Base-by-base conservation (phyloP, 1,140 invertebrate species). In the Globodera ellingtonae region DNA sequence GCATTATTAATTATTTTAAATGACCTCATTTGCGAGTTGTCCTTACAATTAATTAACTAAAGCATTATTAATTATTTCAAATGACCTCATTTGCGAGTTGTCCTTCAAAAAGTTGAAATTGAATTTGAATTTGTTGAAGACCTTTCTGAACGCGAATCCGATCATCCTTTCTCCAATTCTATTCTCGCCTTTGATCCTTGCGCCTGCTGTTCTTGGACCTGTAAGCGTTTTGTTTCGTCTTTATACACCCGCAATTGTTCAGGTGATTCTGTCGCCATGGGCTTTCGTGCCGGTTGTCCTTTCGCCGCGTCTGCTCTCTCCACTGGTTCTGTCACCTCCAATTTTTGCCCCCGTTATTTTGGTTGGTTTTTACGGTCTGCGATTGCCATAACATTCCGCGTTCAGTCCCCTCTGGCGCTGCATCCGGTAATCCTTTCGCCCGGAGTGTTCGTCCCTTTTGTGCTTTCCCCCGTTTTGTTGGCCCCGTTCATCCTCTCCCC, bases 281-380 rank as follows among this genome's bases (percentile, higher is more conserved):
- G 18, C 88, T 3, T 85, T 88, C 44, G 79, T 85, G 21, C 86
- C 86, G 9, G 56, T 87, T 7, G 83, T 87, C 24, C 69, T 87
- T 35, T 82, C 84, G 13, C 86, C 86, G 70, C 82, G 86, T 74
- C 72, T 84, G 50, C 47, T 83, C 2, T 24, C 78, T 4, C 84
- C 84, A 0, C 50, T 82, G n/a, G 72, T 82, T 46, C 77, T 82
- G 3, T 82, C 80, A 0, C 81, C 87, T 24, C 9, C 75, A 3
- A 21, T 77, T 21, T 67, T 77, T 66, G 6, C 62, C 21, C 75
- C 75, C 7, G 15, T 77, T 18, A 69, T 77, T 66, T 66, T 77
- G 52, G 75, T 77, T 15, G 24, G 21, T 44, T 44, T 15, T 50
- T 44, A 47, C 3, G 3, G 10, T 8, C 52, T 8, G 2, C 13